Percentiles rank a stretch among this genome's conserved stretches.
Conservation (phyloP, 2,797 vertebrate species). For the Lepilemur septentrionalis region DNA sequence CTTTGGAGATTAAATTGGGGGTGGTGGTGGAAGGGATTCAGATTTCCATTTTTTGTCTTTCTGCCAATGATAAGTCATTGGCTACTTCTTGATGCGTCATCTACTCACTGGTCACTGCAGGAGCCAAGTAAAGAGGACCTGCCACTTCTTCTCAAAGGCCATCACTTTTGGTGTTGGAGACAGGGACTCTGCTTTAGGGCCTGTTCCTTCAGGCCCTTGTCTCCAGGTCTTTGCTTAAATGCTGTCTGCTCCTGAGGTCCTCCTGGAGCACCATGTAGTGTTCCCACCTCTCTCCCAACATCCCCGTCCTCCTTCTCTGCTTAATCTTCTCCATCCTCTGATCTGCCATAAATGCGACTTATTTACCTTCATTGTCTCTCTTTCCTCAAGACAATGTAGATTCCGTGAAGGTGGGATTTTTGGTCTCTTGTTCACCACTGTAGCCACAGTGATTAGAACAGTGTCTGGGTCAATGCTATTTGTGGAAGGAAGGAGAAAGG, state of each 20-base stretch:
- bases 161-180: background rate
- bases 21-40: background rate
- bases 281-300: background rate
- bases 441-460: background rate
- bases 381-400: background rate
- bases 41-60: background rate
- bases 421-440: background rate
- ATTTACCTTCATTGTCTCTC: background rate
- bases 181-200: background rate
- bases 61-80: background rate
- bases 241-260: background rate
- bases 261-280: background rate
- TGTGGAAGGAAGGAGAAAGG: background rate
- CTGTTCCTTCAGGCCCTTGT: background rate
- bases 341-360: background rate
- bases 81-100: background rate
- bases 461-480: background rate
- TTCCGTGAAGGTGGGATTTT: background rate
- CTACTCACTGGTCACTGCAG: background rate
- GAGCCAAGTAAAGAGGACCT: background rate
- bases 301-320: background rate
- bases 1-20: background rate
- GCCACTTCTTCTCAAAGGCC: background rate
- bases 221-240: background rate
- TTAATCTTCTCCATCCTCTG: background rate